Conservation (phyloP, 2,797 vertebrate species). For the Synaphobranchus kaupii region DNA sequence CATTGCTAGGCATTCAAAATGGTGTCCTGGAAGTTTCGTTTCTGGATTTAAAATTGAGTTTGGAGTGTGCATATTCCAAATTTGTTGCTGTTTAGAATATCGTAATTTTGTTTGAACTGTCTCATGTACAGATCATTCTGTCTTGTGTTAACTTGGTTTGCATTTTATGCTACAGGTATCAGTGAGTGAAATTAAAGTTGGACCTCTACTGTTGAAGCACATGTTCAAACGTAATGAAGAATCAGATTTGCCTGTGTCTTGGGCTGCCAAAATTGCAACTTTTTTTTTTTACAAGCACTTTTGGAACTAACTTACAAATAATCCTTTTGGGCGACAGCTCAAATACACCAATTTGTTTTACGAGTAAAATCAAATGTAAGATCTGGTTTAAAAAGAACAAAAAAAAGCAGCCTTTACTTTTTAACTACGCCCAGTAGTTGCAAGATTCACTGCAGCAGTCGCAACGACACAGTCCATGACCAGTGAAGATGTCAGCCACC, state of each 20-base stretch:
- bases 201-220: conserved; percentile 85
- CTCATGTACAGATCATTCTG: not conserved
- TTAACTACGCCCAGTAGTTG: conserved; percentile 12
- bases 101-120: not conserved
- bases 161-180: conserved; percentile 89
- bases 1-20: not conserved
- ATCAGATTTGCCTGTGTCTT: conserved; percentile 19
- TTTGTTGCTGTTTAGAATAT: not conserved
- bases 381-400: conserved; percentile 10
- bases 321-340: conserved; percentile 1
- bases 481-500: not conserved
- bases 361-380: not conserved
- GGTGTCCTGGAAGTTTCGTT: not conserved
- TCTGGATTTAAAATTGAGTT: not conserved
- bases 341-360: not conserved
- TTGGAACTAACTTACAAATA: not conserved
- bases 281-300: not conserved
- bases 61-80: not conserved
- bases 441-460: conserved; percentile 2
- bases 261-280: not conserved
- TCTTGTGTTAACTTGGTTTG: conserved; percentile 87
- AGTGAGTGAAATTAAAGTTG: conserved; percentile 84
- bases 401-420: not conserved
- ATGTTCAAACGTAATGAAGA: conserved; percentile 71
- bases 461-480: not conserved